Conservation (phyloP, 2,888 invertebrate genomes). For the Sericinus montela region DNA sequence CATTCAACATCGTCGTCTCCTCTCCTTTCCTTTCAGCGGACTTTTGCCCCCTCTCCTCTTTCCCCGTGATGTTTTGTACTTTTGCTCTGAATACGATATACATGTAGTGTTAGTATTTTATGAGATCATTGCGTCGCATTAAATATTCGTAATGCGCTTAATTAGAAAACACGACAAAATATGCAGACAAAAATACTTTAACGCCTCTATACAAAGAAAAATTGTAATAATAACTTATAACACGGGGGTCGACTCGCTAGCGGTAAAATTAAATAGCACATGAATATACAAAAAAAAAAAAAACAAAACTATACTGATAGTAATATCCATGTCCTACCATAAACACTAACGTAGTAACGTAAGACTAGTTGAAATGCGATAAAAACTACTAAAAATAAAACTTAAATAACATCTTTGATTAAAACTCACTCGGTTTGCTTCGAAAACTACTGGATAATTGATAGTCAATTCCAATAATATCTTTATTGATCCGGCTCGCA, state of each 20-base stretch:
- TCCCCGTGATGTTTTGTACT: slow-evolving; percentile 58
- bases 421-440: slow-evolving; percentile 72
- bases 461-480: slow-evolving; percentile 69
- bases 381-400: slow-evolving; percentile 72
- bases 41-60: slow-evolving; percentile 16
- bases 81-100: slow-evolving; percentile 63
- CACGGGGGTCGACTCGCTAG: slow-evolving; percentile 44
- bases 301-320: slow-evolving; percentile 50
- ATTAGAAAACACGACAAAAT: slow-evolving; percentile 73
- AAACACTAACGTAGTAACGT: slow-evolving; percentile 70
- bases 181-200: slow-evolving; percentile 64
- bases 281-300: slow-evolving; percentile 70
- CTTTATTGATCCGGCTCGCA: slow-evolving; percentile 52
- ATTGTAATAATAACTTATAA: slow-evolving; percentile 47
- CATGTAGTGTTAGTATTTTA: slow-evolving; percentile 73
- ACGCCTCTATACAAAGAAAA: slow-evolving; percentile 58
- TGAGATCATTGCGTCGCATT: slow-evolving; percentile 76
- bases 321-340: slow-evolving; percentile 59
- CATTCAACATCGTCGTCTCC: slow-evolving; percentile 50
- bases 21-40: slow-evolving; percentile 23
- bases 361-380: slow-evolving; percentile 79
- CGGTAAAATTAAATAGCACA: slow-evolving; percentile 58
- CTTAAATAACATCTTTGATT: slow-evolving; percentile 78
- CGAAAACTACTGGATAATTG: slow-evolving; percentile 57
- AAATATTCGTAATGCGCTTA: slow-evolving; percentile 59